A percentile compares a stretch with the other conserved stretches of the same genome.
Evolutionary conservation across 1,140 invertebrate genomes (phyloP).

Genomic region (Asbolus verrucosus): DNA sequence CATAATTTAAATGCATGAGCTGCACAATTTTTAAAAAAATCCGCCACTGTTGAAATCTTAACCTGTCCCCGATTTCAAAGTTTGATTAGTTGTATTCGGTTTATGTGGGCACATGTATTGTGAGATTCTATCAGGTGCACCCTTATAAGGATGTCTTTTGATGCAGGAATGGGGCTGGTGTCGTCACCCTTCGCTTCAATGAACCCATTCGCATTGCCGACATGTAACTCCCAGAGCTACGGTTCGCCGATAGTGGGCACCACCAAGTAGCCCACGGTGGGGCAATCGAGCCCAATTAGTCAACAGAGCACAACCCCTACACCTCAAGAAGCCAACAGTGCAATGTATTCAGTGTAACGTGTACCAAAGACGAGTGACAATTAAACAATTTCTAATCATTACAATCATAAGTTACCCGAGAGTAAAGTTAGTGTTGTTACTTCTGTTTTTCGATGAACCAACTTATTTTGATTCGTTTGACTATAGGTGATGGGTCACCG

Average conservation of each 20-base stretch:
- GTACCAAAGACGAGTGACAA: slow-evolving; percentile 54
- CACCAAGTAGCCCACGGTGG: slow-evolving; percentile 76
- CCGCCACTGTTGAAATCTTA: too few species aligned
- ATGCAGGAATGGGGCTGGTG: slow-evolving; percentile 79
- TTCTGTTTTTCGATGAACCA: slow-evolving; percentile 12
- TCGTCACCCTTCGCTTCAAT: slow-evolving; percentile 86
- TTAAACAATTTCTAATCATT: slow-evolving; percentile 30
- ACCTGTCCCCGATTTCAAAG: too few species aligned
- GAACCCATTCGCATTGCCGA: slow-evolving; percentile 91
- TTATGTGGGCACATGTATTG: too few species aligned
- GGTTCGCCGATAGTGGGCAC: slow-evolving; percentile 85
- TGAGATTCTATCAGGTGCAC: too few species aligned
- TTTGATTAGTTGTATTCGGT: too few species aligned
- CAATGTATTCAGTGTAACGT: slow-evolving; percentile 60
- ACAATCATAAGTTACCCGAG: slow-evolving; percentile 33
- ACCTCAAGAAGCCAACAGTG: slow-evolving; percentile 52
- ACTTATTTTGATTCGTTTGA: neutral
- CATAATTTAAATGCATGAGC: too few species aligned
- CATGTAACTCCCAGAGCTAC: slow-evolving; percentile 88
- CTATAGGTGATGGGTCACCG: too few species aligned
- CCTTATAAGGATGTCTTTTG: too few species aligned
- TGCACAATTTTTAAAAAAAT: too few species aligned
- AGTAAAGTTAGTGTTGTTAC: slow-evolving; percentile 25
- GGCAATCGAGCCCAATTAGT: slow-evolving; percentile 33
- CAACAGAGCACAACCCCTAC: slow-evolving; percentile 40